A percentile compares a stretch with the other conserved stretches of the same genome.
Conservation (phyloP, 1,140 invertebrate species). For the Euglossa dilemma region DNA sequence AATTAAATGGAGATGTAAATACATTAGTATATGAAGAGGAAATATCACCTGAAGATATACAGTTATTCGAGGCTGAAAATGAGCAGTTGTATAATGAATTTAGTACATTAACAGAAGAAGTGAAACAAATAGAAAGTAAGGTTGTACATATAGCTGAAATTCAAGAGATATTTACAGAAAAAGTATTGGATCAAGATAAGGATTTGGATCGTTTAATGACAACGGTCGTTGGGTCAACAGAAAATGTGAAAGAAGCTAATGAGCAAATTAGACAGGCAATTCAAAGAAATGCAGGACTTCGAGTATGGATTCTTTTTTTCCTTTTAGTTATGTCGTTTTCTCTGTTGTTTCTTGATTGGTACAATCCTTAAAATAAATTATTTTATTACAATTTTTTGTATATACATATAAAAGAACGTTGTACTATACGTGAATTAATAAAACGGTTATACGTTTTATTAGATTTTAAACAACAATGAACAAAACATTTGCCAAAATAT, state of each 20-base stretch:
- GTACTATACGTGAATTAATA: constrained; percentile 21
- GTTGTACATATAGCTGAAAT: constrained; percentile 97
- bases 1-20: constrained; percentile 77
- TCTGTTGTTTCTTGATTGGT: constrained; percentile 98
- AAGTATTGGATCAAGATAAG: constrained; percentile 97
- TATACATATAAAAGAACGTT: constrained; percentile 14
- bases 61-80: constrained; percentile 95
- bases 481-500: constrained; percentile 75
- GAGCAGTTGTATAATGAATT: constrained; percentile 92
- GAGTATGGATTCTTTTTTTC: constrained; percentile 97
- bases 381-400: constrained; percentile 27
- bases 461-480: constrained; percentile 19
- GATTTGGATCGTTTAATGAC: constrained; percentile 95
- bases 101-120: constrained; percentile 88
- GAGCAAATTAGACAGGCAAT: constrained; percentile 98
- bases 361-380: constrained; percentile 90
- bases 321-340: constrained; percentile 97
- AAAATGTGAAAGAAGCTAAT: constrained; percentile 98
- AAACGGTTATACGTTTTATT: not conserved
- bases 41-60: constrained; percentile 92
- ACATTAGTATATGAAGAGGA: constrained; percentile 83
- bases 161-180: constrained; percentile 98
- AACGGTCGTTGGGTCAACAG: constrained; percentile 94
- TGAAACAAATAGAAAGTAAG: constrained; percentile 94
- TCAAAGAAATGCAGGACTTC: constrained; percentile 95